phyloP scores from a whole-genome alignment of 1,140 invertebrate species.

The Drosophila ogumai region DNA sequence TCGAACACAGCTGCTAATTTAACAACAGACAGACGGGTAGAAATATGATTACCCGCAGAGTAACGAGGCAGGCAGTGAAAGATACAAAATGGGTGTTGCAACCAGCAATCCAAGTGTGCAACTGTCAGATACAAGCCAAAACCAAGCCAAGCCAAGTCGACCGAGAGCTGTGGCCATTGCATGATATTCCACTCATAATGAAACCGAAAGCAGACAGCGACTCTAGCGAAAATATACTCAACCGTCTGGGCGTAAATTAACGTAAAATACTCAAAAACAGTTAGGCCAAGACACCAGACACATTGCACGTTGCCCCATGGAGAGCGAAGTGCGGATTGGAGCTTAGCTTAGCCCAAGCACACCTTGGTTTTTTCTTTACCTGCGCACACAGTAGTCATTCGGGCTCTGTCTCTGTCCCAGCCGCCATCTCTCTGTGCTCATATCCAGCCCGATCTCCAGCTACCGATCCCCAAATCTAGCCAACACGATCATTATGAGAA shows the following conservation, averaged over 20 bases:
- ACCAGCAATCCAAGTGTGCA: conserved; percentile 55
- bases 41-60: conserved; percentile 75
- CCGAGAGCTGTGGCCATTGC: conserved; percentile 39
- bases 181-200: conserved; percentile 75
- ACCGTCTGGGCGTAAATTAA: conserved; percentile 75
- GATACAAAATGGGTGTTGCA: conserved; percentile 76
- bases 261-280: conserved; percentile 61
- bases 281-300: conserved; percentile 34
- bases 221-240: conserved; percentile 47
- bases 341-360: conserved; percentile 18
- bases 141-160: conserved; percentile 20
- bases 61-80: conserved; percentile 39
- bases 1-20: conserved; percentile 69
- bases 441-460: conserved; percentile 16
- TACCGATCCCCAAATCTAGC: conserved; percentile 42
- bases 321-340: conserved; percentile 28
- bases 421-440: not conserved
- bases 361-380: conserved; percentile 48
- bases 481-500: conserved; percentile 49
- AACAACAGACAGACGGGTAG: conserved; percentile 23
- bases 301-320: conserved; percentile 25
- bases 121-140: conserved; percentile 40
- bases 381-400: conserved; percentile 40
- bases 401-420: conserved; percentile 2
- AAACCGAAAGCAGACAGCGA: conserved; percentile 71